Evolutionary conservation across 2,888 invertebrate species (phyloP), one percentile per base, ranked within the genome.

Genomic region (Ormyrus thymus): DNA sequence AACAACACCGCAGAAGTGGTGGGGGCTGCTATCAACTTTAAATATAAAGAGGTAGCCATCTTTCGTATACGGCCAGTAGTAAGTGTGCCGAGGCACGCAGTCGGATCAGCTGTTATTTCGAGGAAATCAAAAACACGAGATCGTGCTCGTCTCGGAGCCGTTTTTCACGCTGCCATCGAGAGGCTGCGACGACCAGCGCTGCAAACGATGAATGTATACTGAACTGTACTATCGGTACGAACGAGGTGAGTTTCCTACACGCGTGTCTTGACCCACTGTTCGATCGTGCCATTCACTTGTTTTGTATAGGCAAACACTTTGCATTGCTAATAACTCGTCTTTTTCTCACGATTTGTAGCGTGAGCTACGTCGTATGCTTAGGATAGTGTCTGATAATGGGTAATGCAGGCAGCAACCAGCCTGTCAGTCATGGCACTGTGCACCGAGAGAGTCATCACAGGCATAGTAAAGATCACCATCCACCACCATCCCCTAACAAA

Each of bases 361-460:
- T 29, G 43, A 58, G 58, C 9, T 59, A 11, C 56, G 51, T 69
- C 48, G 58, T n/a, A 72, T 81, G 75, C 68, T 73, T 66, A 46
- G 61, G 13, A 29, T 61, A 62, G 43, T 86, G 82, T 91, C 92
- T 80, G 94, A 91, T 78, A 84, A 95, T 96, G 96, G 96, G 96
- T 80, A 96, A 96, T 89, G 95, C 95, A 82, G 95, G 95, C 80
- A 94, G 94, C 87, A 94, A 93, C 86, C 93, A 92, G 76, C 92
- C 94, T 81, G 87, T 86, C 43, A 83, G 85, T 78, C 83, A 84
- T 69, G 83, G 86, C 56, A 79, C 80, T 15, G 80, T 80, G 50
- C 80, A 82, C 13, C 93, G 95, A 85, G 96, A 97, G 86, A 93
- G 96, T 84, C 95, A 86, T 74, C 87, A 88, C 55, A 85, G 84